Base-by-base conservation (phyloP, 2,888 invertebrate species). In the Penaeus monodon region DNA sequence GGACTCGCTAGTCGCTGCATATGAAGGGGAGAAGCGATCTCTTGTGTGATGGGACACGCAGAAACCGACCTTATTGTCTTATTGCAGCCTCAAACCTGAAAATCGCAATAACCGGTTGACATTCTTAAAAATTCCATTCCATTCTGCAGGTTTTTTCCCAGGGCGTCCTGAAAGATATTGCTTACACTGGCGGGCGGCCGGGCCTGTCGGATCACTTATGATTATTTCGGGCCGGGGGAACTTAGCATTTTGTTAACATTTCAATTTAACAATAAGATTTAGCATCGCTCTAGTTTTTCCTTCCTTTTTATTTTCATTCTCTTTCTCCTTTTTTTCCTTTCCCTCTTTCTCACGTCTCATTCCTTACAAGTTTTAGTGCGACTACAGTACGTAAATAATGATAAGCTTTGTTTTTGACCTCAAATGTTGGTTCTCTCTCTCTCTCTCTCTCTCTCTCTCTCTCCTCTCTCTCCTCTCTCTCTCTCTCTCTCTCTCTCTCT, bases 111-210 rank as follows among this genome's bases (percentile, higher is more conserved):
- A 80, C 79, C 85, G 85, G 85, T 85, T 85, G 85, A 85, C 76
- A 85, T 85, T 73, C 85, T 80, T 80, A 85, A 85, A 85, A 85
- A 85, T 85, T 80, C 85, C 85, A 85, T 85, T 80, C 85, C 85
- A 85, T 80, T 85, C 70, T 79, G 80, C 85, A 80, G 64, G n/a
- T 80, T 85, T 85, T 85, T 68, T 81, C 63, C 66, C 76, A 10
- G n/a, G 49, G 38, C 29, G 44, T 64, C 73, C 22, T 79, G 85
- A 85, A 85, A 80, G 73, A 85, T 85, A 85, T 70, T 85, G 80
- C 85, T 65, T 74, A 73, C 79, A 73, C 79, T 22, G 80, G 64
- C 44, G 14, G 63, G 66, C 38, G 38, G 49, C 38, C 66, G 38
- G 68, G 81, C 14, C 84, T 85, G 85, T 80, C 79, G 73, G 85